Evolutionary conservation across 2,113 vertebrate genomes (phyloP).

Genomic region (Phycodurus eques): DNA sequence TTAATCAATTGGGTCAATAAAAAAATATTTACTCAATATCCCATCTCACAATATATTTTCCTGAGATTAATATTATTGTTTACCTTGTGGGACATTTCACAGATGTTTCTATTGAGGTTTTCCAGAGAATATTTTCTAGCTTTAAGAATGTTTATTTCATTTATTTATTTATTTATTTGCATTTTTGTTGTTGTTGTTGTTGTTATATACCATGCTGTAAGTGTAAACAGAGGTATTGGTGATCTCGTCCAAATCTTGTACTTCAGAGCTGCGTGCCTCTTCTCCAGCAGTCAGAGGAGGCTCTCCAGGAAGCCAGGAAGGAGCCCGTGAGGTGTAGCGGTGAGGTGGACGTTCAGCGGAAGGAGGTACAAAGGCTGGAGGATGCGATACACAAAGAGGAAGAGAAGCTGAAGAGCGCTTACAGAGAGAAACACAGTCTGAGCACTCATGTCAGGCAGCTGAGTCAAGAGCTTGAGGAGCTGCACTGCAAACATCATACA

Average conservation of each 20-base stretch:
- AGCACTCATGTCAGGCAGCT: conserved; percentile 16
- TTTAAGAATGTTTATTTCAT: too few species aligned
- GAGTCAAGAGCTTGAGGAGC: conserved; percentile 42
- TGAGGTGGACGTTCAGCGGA: conserved; percentile 23
- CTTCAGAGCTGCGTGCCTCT: conserved; percentile 35
- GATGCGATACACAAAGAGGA: conserved; percentile 29
- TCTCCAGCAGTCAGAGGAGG: conserved; percentile 36
- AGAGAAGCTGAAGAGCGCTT: conserved; percentile 27
- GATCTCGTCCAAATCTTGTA: not conserved
- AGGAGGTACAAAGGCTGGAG: conserved; percentile 36
- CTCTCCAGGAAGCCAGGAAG: conserved; percentile 39
- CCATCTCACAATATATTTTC: too few species aligned
- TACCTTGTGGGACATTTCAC: too few species aligned
- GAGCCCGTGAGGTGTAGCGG: conserved; percentile 17
- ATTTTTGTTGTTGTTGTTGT: not conserved
- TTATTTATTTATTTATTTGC: not conserved
- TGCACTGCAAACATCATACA: conserved; percentile 27
- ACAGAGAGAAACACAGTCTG: conserved; percentile 38
- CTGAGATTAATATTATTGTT: too few species aligned
- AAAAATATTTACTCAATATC: too few species aligned
- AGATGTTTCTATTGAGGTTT: too few species aligned
- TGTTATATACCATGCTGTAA: not conserved
- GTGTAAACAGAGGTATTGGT: not conserved
- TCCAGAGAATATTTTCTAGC: too few species aligned
- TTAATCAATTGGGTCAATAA: too few species aligned